phyloP scores from a whole-genome alignment of 2,888 invertebrate species.

The Nineta flava region DNA sequence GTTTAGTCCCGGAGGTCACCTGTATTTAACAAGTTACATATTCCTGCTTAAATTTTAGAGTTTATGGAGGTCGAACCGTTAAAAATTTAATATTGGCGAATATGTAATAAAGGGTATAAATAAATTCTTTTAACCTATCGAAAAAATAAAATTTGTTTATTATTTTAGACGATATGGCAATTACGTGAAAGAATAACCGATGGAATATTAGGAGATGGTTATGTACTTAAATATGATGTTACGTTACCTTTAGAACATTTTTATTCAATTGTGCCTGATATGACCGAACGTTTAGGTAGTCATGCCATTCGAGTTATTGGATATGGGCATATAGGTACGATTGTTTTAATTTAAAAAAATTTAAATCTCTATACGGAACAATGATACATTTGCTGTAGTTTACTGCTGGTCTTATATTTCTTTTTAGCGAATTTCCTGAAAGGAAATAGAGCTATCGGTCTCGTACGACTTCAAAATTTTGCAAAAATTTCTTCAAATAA shows the following conservation, averaged over 20 bases:
- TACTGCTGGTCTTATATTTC: too few relatives aligned
- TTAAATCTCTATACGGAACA: background rate
- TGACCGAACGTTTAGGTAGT: conserved; percentile 47
- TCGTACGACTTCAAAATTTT: too few relatives aligned
- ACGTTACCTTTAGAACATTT: conserved; percentile 72
- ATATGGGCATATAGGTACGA: conserved; percentile 83
- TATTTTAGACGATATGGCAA: conserved; percentile 58
- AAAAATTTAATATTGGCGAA: too few relatives aligned
- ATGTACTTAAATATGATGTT: conserved; percentile 90
- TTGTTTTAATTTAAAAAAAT: conserved; percentile 13
- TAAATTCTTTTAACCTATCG: background rate
- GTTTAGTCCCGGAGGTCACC: too few relatives aligned
- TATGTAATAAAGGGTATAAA: too few relatives aligned
- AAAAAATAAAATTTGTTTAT: background rate
- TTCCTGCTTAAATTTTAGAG: too few relatives aligned
- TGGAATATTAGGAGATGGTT: conserved; percentile 62
- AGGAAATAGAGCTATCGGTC: too few relatives aligned
- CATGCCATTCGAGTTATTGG: conserved; percentile 54
- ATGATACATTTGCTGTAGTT: background rate
- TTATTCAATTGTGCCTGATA: conserved; percentile 65
- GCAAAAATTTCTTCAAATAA: too few relatives aligned
- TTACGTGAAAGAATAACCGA: conserved; percentile 74
- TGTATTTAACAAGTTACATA: too few relatives aligned
- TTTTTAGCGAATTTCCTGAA: too few relatives aligned
- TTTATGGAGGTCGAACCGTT: too few relatives aligned